Base-by-base conservation (phyloP, 2,888 invertebrate genomes). In the Rotaria magnacalcarata region DNA sequence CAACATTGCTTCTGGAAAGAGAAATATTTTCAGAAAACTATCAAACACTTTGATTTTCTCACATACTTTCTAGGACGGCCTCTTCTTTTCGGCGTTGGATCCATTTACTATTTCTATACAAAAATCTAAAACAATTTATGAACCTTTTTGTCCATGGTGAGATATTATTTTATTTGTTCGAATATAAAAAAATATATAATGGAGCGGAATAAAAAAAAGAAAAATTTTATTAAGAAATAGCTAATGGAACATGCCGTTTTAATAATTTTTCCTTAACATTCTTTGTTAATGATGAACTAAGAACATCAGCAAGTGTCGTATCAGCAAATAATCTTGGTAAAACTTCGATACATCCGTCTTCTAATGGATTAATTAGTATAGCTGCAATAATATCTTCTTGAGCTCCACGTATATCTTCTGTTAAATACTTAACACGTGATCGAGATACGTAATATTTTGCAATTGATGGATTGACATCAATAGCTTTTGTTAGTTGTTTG, bases 401-500 rank as follows among this genome's bases (percentile, higher is more conserved):
- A n/a, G 80, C 80, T 8, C 80, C 43, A 19, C 11, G 4, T 11
- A 47, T 80, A 80, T 80, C 47, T 24, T 85, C 84, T 27, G 47
- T 84, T 47, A 87, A 80, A 58, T 86, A 86, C 56, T 86, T 86
- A 19, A 75, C 86, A 86, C 85, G 74, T 43, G 85, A 84, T 43
- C 86, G 52, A 34, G 86, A 85, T 21, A 86, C 58, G 43, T 86
- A 86, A 85, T 85, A 86, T 84, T 85, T 85, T 60, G 75, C 75
- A n/a, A 84, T 41, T 1, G 74, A 43, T 54, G 86, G 86, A 27
- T 52, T 74, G 21, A 85, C 50, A 47, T 85, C 54, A 34, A 90
- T 90, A 24, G 91, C 89, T 75, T 90, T 89, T 34, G 56, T 67
- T 84, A 86, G 80, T 84, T 86, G 56, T 43, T 27, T n/a, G 27